Base-by-base conservation (phyloP, 1,140 invertebrate species). In the Macrotrachela quadricornifera region DNA sequence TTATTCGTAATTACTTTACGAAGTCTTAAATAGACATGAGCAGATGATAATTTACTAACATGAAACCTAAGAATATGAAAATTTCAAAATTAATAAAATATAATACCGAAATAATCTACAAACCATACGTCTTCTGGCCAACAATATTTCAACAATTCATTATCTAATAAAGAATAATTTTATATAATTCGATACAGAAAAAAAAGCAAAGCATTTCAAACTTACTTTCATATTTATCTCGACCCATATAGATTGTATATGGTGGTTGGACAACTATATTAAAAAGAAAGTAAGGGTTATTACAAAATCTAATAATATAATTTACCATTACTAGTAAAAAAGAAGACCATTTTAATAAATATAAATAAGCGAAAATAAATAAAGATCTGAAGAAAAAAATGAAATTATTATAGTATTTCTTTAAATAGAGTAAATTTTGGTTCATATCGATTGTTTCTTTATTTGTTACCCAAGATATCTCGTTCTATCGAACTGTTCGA, bases 81-180 rank as follows among this genome's bases (percentile, higher is more conserved):
- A 47, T 30, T 41, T 14, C 11, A 21, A 10, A 54, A 21, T n/a
- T 1, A 4, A 18, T 30, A 14, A 16, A 51, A 44, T 16, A 43
- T 12, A 38, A 12, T 15, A 1, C 10, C 6, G 1, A 3, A 37
- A 36, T n/a, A 14, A n/a, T 41, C 13, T 10, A 54, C 58, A 61
- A 61, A 67, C 94, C 94, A 99, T 9, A 99, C 88, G 76, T 97
- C 94, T 73, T 97, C 92, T 11, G 91, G 90, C 86, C 88, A 97
- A 49, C 90, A 91, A 85, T 87, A 97, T 71, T 83, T 86, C 48
- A 97, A 92, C 21, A 96, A 71, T 59, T 92, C 83, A 76, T 94
- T 87, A 78, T 94, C 85, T 90, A 63, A 21, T 75, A 73, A 62
- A 59, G 54, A 54, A 60, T 56, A 38, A 46, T 48, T 37, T 43